Base-by-base conservation (phyloP, 2,113 vertebrate species). In the Pseudorectes ferrugineus region DNA sequence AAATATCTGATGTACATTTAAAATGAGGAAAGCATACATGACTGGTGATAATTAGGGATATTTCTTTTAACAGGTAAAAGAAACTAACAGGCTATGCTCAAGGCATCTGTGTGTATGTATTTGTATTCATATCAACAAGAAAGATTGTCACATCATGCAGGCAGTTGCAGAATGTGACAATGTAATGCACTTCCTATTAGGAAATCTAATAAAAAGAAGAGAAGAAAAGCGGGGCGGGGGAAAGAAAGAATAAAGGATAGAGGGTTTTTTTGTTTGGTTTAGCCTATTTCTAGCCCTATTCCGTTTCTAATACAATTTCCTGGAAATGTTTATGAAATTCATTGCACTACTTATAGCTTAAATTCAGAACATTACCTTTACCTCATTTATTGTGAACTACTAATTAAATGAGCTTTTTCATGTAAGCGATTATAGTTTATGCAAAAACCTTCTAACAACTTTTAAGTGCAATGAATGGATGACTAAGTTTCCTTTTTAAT, bases 181-280 rank as follows among this genome's bases (percentile, higher is more conserved):
- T 18, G 9, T 29, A 76, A 40, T 52, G 2, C 5, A 52, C 8
- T 68, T 24, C 15, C 5, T 42, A 61, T 23, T 36, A 79, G 35
- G 24, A 88, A 90, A 67, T 42, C 63, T 16, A 82, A 82, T 36
- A n/a, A 49, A 78, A 25, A 58, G 9, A 68, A n/a, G 4, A 11
- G 0, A 65, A 35, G 5, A 4, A 52, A 25, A n/a, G 2, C 6
- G 2, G 1, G 0, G n/a, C n/a, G n/a, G 2, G 10, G 13, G 17
- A 28, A 38, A 14, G 10, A 13, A 23, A 45, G 14, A 6, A 45
- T 7, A 46, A 7, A 36, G 4, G 10, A 15, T 42, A 11, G 14
- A 45, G 20, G 4, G 8, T 0, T 2, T 5, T 51, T 61, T 42
- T 31, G 3, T 52, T 88, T 70, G 3, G 35, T 84, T 81, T 52